Percentiles rank a stretch among this genome's conserved stretches.
phyloP scores from a whole-genome alignment of 2,888 invertebrate species.

The Trachelus iudaicus region DNA sequence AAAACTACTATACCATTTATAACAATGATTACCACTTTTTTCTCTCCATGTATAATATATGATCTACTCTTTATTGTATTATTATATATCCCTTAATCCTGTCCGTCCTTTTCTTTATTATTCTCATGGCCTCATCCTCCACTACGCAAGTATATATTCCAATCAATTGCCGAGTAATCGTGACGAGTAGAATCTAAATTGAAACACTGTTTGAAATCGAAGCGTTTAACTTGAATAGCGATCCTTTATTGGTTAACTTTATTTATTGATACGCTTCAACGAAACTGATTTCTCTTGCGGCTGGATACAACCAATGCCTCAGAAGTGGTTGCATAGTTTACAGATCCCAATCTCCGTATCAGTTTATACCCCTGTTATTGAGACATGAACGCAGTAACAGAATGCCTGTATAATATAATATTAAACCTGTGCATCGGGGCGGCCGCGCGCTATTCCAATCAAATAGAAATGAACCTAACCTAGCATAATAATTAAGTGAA shows the following conservation, averaged over 20 bases:
- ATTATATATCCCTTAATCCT: too few species aligned
- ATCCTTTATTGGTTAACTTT: constrained; percentile 51
- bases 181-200: background rate
- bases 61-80: too few species aligned
- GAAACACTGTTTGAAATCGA: background rate
- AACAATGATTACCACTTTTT: too few species aligned
- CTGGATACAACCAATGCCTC: constrained; percentile 34
- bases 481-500: background rate
- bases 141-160: background rate
- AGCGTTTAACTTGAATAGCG: background rate
- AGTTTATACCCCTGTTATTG: constrained; percentile 14
- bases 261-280: constrained; percentile 43
- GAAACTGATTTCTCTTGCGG: constrained; percentile 21
- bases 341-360: constrained; percentile 38
- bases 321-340: constrained; percentile 41
- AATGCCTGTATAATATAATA: background rate
- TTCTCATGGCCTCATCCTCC: background rate
- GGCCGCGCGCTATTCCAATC: background rate
- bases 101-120: too few species aligned
- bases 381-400: background rate
- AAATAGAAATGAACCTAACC: background rate
- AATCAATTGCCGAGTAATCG: background rate
- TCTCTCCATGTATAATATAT: too few species aligned
- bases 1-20: too few species aligned
- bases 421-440: background rate